Evolutionary conservation across 2,113 vertebrate genomes (phyloP).

Genomic region (Colaptes auratus): DNA sequence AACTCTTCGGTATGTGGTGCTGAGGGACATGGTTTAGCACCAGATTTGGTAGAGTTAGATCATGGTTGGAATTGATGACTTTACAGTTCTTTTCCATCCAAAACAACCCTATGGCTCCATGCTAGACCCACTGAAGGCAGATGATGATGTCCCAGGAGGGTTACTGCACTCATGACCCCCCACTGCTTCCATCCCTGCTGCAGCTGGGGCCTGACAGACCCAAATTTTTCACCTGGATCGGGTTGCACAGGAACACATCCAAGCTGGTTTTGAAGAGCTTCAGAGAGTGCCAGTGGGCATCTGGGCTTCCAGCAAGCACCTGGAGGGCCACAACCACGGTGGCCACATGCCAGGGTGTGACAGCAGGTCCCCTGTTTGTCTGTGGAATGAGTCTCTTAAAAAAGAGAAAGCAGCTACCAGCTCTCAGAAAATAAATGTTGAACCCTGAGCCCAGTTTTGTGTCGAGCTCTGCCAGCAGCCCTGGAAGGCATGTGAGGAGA

Average conservation of each 20-base stretch:
- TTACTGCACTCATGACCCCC: neutral
- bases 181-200: neutral
- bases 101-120: too few relatives aligned
- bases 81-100: too few relatives aligned
- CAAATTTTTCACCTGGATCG: neutral
- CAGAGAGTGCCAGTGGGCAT: neutral
- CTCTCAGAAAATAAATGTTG: neutral
- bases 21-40: too few relatives aligned
- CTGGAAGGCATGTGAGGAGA: rapidly evolving
- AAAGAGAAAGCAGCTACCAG: neutral
- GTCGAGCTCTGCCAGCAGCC: neutral
- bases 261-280: neutral
- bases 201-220: neutral
- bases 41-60: too few relatives aligned
- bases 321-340: neutral
- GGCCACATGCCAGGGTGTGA: rapidly evolving
- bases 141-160: neutral
- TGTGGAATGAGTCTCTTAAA: neutral
- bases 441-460: rapidly evolving
- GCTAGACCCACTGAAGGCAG: neutral
- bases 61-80: too few relatives aligned
- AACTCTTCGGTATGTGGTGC: too few relatives aligned
- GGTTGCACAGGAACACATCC: too few relatives aligned
- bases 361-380: neutral
- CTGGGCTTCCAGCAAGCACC: neutral